Evolutionary conservation across 2,113 vertebrate genomes (phyloP).

Genomic region (Hystrix brachyura): DNA sequence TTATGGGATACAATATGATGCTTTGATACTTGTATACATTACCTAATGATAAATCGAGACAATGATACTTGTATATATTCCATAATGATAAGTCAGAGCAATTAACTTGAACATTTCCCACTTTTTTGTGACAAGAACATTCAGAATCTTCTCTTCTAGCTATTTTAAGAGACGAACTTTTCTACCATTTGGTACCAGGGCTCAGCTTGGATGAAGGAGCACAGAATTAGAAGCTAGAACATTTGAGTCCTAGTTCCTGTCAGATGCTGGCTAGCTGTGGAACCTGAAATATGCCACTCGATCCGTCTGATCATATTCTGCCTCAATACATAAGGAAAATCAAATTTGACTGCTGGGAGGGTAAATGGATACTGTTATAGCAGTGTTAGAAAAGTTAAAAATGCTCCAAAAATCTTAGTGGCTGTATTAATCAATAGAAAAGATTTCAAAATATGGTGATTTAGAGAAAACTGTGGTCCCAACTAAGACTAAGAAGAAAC

Average conservation of each 20-base stretch:
- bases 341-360: background rate
- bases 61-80: background rate
- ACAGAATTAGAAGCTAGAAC: background rate
- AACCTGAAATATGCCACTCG: background rate
- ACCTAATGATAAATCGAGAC: background rate
- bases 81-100: background rate
- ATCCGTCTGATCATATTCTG: background rate
- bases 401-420: background rate
- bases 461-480: slow-evolving; percentile 20
- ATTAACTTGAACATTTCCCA: background rate
- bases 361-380: background rate
- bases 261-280: background rate
- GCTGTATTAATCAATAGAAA: background rate
- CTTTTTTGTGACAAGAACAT: background rate
- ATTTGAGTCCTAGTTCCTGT: background rate
- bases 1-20: background rate
- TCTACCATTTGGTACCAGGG: background rate
- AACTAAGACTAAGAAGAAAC: slow-evolving; percentile 4
- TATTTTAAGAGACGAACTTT: background rate
- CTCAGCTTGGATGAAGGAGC: background rate
- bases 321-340: background rate
- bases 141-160: background rate
- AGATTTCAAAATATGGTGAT: background rate
- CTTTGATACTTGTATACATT: background rate
- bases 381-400: background rate